Evolutionary conservation across 2,797 vertebrate species (phyloP).

Genomic region (Decapterus maruadsi): DNA sequence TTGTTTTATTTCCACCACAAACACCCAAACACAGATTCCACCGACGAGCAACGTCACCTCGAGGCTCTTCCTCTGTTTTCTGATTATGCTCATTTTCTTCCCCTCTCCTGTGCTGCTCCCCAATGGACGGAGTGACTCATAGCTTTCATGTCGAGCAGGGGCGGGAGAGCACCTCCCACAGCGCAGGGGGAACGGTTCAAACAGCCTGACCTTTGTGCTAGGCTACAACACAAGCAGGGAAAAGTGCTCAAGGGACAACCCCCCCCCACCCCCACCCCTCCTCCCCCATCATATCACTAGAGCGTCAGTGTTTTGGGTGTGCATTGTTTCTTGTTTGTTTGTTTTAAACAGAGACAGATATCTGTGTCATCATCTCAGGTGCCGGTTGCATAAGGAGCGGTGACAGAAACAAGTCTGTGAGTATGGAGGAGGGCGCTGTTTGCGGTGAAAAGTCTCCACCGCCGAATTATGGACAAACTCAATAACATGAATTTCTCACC

Average conservation of each 20-base stretch:
- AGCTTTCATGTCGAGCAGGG: constrained; percentile 78
- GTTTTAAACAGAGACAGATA: constrained; percentile 14
- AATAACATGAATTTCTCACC: constrained; percentile 56
- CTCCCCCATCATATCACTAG: constrained; percentile 16
- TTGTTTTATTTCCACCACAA: neutral
- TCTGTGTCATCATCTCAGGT: neutral
- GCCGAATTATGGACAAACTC: constrained; percentile 33
- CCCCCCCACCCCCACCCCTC: constrained; percentile 7
- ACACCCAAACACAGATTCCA: constrained; percentile 9
- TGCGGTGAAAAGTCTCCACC: constrained; percentile 7
- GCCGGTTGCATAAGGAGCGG: constrained; percentile 8
- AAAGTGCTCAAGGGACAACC: constrained; percentile 53
- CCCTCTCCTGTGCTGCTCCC: constrained; percentile 64
- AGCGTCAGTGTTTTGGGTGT: constrained; percentile 9
- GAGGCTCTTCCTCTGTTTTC: constrained; percentile 21
- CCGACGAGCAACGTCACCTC: neutral
- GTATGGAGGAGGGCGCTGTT: neutral
- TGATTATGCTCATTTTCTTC: constrained; percentile 37
- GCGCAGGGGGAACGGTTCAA: constrained; percentile 77
- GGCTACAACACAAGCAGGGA: constrained; percentile 53
- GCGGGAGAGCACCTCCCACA: constrained; percentile 66
- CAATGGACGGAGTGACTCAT: constrained; percentile 65
- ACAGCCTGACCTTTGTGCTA: constrained; percentile 81
- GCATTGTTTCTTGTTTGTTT: neutral
- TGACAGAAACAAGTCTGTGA: neutral